These are phyloP conservation scores for Vireo altiloquus DNA, from an alignment of 2,113 vertebrate genomes.

Conservation along the genomic window DNA sequence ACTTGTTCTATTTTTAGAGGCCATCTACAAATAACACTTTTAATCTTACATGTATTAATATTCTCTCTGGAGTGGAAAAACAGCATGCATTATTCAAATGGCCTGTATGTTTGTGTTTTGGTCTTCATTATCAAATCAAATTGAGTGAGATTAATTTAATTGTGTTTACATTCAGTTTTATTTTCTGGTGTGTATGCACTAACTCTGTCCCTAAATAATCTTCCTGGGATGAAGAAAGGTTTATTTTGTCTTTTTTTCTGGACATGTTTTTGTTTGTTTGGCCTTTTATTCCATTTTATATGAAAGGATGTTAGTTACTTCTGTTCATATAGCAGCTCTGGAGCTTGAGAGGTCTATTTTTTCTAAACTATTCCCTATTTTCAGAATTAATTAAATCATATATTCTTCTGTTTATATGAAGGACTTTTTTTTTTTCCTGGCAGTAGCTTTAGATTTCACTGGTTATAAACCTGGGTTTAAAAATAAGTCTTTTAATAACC, in stretches of 20 bases:
- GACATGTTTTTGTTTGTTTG: neutral
- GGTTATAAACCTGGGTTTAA: neutral
- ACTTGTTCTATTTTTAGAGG: neutral
- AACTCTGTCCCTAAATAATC: neutral
- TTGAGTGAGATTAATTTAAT: neutral
- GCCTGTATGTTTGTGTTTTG: neutral
- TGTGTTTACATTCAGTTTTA: neutral
- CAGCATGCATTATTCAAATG: neutral
- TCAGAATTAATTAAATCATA: neutral
- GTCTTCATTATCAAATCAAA: neutral
- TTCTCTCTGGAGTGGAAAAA: neutral
- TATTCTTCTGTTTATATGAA: neutral
- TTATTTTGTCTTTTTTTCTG: neutral
- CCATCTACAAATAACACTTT: neutral
- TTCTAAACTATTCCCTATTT: neutral
- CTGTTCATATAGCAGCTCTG: neutral
- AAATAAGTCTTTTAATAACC: neutral
- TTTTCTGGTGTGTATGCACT: neutral
- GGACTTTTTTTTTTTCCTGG: neutral
- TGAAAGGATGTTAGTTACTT: neutral
- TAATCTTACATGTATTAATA: neutral
- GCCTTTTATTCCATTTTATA: neutral
- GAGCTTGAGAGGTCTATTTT: neutral
- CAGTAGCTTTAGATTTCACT: neutral
- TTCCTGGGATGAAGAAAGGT: neutral